A percentile compares a stretch with the other conserved stretches of the same genome.
phyloP scores from a whole-genome alignment of 2,113 vertebrate species.

The Cyanoliseus patagonus region DNA sequence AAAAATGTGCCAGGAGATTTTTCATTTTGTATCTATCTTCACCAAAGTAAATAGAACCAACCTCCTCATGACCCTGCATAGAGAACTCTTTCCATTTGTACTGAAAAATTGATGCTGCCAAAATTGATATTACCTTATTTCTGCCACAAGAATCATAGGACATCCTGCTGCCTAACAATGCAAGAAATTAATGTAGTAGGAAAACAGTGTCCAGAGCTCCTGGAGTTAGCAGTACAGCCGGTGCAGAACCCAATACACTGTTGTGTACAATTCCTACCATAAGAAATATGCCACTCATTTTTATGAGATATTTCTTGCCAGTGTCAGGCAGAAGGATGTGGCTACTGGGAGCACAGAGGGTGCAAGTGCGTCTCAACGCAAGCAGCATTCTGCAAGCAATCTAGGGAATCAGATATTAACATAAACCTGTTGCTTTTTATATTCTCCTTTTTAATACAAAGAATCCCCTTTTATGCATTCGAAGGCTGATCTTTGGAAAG shows the following conservation, averaged over 20 bases:
- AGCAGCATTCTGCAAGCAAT: not conserved
- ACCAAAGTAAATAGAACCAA: not conserved
- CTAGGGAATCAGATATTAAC: not conserved
- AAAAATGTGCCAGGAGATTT: not conserved
- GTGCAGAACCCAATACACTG: not conserved
- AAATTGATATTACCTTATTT: not conserved
- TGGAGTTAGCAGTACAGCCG: not conserved
- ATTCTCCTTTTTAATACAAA: not conserved
- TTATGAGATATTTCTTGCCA: rapidly evolving
- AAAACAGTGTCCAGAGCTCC: not conserved
- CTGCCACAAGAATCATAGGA: not conserved
- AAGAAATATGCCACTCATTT: not conserved
- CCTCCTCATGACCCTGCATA: not conserved
- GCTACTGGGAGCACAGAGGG: not conserved
- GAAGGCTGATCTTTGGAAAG: not conserved
- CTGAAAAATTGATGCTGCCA: not conserved
- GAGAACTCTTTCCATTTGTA: not conserved
- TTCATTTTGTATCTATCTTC: not conserved
- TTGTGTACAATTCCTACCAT: rapidly evolving
- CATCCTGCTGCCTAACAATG: not conserved
- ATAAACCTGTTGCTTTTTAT: not conserved
- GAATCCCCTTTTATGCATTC: rapidly evolving
- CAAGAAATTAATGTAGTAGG: not conserved
- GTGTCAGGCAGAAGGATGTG: not conserved
- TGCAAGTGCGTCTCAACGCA: not conserved